phyloP scores from a whole-genome alignment of 30 jellyfish, hydroid and myxozoan genomes.

The Catostylus mosaicus region DNA sequence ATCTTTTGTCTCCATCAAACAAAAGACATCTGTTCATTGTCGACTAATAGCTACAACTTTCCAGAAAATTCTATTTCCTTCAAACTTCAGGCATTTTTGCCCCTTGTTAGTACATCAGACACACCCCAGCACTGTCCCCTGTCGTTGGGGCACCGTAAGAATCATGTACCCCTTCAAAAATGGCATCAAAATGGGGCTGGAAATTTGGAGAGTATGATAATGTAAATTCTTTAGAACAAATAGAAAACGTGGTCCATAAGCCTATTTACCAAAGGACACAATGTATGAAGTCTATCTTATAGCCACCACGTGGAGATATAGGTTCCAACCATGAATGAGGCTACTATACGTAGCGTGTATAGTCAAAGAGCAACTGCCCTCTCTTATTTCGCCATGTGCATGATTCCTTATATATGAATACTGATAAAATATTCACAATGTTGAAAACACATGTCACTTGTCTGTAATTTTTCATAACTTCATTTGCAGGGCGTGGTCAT shows the following conservation, averaged over 20 bases:
- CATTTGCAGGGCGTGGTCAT: slow-evolving; percentile 53
- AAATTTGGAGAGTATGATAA: slow-evolving; percentile 20
- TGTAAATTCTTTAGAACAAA: slow-evolving; percentile 74
- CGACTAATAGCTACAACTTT: slow-evolving; percentile 57
- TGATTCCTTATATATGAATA: background rate
- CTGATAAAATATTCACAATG: background rate
- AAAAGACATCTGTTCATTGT: slow-evolving; percentile 77
- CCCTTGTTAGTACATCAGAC: slow-evolving; percentile 7
- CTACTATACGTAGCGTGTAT: slow-evolving; percentile 15
- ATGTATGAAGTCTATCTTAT: slow-evolving; percentile 43
- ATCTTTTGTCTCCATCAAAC: slow-evolving; percentile 64
- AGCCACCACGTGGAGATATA: slow-evolving; percentile 65
- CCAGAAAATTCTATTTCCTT: slow-evolving; percentile 22
- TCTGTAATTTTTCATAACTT: slow-evolving; percentile 24
- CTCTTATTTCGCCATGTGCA: slow-evolving; percentile 28
- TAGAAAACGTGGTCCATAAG: slow-evolving; percentile 83
- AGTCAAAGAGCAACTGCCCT: slow-evolving; percentile 22
- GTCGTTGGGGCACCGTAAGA: background rate
- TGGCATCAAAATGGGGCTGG: slow-evolving; percentile 1
- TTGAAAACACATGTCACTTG: slow-evolving; percentile 28
- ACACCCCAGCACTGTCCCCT: slow-evolving; percentile 14
- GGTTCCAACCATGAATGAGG: slow-evolving; percentile 7
- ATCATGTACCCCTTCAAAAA: background rate
- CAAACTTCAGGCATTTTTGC: slow-evolving; percentile 21
- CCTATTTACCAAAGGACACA: slow-evolving; percentile 88